Evolutionary conservation across 2,797 vertebrate species (phyloP).

Genomic region (Gouania willdenowi): DNA sequence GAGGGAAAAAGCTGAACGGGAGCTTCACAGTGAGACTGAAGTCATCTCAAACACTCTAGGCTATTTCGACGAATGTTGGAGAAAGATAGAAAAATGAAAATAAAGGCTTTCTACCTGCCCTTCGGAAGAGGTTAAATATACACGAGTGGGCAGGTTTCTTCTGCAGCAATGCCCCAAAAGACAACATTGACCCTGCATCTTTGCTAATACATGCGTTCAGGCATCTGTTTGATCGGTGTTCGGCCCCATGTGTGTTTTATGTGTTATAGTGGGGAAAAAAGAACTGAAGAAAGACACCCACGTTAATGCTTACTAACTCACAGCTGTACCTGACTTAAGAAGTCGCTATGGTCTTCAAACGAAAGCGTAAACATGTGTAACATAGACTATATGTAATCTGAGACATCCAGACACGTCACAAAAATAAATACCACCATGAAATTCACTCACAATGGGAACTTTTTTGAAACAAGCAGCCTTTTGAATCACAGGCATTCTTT

Average conservation of each 20-base stretch:
- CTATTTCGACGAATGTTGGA: conserved; percentile 29
- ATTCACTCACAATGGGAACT: conserved; percentile 3
- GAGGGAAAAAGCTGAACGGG: conserved; percentile 20
- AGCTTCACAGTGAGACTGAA: conserved; percentile 27
- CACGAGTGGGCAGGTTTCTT: conserved; percentile 63
- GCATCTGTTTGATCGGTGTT: conserved; percentile 22
- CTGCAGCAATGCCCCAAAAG: conserved; percentile 52
- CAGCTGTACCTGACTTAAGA: conserved; percentile 9
- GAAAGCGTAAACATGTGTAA: conserved; percentile 36
- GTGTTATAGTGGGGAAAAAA: conserved; percentile 57
- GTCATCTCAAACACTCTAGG: conserved; percentile 38
- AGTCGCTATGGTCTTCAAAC: conserved; percentile 24
- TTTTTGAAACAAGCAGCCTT: conserved; percentile 19
- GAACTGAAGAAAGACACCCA: conserved; percentile 46
- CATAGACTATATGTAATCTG: conserved; percentile 15
- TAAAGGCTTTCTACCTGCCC: conserved; percentile 52
- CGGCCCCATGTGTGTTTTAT: conserved; percentile 37
- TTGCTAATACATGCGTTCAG: conserved; percentile 1
- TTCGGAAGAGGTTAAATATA: conserved; percentile 62
- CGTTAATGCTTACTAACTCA: conserved; percentile 20
- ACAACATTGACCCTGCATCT: conserved; percentile 35
- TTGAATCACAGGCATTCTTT: conserved; percentile 22
- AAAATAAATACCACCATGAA: conserved; percentile 3
- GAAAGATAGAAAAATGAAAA: background rate
- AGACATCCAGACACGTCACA: conserved; percentile 10